These are phyloP conservation scores for Merluccius polli DNA, from an alignment of 2,797 vertebrate species.

Conservation along the genomic window DNA sequence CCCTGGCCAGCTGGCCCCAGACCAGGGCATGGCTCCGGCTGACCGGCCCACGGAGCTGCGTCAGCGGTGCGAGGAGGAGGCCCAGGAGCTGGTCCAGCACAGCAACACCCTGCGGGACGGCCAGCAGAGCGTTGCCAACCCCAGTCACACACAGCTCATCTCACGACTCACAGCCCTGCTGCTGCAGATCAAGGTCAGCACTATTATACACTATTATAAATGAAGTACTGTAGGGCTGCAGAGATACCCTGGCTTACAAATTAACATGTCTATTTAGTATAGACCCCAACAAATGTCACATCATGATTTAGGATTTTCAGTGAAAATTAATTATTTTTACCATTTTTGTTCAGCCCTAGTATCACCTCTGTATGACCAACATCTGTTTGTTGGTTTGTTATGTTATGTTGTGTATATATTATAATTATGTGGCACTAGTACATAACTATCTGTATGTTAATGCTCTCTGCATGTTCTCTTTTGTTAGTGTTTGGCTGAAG, in stretches of 20 bases:
- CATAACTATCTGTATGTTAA: neutral
- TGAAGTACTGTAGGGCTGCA: no score
- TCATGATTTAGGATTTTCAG: no score
- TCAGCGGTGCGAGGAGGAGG: constrained; percentile 89
- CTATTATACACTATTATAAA: no score
- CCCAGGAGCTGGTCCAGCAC: constrained; percentile 86
- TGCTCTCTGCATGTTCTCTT: neutral
- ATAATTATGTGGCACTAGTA: neutral
- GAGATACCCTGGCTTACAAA: no score
- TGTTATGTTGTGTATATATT: neutral
- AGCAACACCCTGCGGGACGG: constrained; percentile 77
- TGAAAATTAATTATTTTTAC: no score
- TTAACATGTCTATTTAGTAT: no score
- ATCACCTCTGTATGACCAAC: no score
- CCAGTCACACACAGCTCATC: constrained; percentile 87
- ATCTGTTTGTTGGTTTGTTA: no score
- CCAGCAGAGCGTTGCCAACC: constrained; percentile 80
- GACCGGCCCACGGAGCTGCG: constrained; percentile 91
- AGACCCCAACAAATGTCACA: no score
- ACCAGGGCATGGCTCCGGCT: constrained; percentile 91
- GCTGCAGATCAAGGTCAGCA: constrained; percentile 90
- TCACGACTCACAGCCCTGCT: constrained; percentile 92
- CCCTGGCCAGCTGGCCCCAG: constrained; percentile 84
- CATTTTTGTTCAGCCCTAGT: no score
- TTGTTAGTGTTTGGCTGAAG: constrained; percentile 91